These are phyloP conservation scores for Cephalophus harveyi DNA, from an alignment of 2,113 vertebrate genomes.

Conservation along the genomic window DNA sequence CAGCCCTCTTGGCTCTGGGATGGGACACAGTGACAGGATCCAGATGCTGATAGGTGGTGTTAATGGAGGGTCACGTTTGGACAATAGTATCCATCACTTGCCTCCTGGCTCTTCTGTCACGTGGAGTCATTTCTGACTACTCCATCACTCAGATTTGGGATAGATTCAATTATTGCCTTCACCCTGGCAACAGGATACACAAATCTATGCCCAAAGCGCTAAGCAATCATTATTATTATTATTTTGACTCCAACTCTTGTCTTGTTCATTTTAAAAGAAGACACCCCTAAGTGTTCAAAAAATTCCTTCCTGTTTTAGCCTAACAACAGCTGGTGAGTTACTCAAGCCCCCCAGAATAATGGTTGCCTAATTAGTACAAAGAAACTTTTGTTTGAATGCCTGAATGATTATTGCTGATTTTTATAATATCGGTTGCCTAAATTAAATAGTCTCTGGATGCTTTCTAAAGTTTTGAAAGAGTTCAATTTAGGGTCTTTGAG, in stretches of 20 bases:
- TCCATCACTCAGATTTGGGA: constrained; percentile 88
- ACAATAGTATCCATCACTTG: constrained; percentile 94
- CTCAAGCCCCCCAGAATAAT: neutral
- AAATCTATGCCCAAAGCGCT: constrained; percentile 67
- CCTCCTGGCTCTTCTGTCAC: constrained; percentile 89
- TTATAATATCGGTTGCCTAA: neutral
- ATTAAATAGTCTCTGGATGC: neutral
- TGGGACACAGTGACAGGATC: constrained; percentile 87
- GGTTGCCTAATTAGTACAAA: neutral
- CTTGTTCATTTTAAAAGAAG: constrained; percentile 19
- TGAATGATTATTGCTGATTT: neutral
- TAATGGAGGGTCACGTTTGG: constrained; percentile 93
- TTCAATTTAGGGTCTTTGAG: neutral
- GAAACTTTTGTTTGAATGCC: constrained; percentile 41
- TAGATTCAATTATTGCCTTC: constrained; percentile 89
- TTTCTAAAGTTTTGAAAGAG: neutral
- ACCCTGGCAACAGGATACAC: constrained; percentile 81
- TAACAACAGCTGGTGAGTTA: neutral
- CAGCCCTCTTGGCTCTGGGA: constrained; percentile 85
- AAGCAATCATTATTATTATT: neutral
- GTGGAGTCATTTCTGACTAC: constrained; percentile 85
- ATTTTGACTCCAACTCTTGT: neutral
- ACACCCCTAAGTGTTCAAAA: neutral
- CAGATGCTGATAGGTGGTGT: constrained; percentile 94
- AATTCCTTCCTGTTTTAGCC: neutral